Percentiles rank a stretch among this genome's conserved stretches.
phyloP scores from a whole-genome alignment of 2,113 vertebrate genomes.

The Myanophis thanlyinensis region DNA sequence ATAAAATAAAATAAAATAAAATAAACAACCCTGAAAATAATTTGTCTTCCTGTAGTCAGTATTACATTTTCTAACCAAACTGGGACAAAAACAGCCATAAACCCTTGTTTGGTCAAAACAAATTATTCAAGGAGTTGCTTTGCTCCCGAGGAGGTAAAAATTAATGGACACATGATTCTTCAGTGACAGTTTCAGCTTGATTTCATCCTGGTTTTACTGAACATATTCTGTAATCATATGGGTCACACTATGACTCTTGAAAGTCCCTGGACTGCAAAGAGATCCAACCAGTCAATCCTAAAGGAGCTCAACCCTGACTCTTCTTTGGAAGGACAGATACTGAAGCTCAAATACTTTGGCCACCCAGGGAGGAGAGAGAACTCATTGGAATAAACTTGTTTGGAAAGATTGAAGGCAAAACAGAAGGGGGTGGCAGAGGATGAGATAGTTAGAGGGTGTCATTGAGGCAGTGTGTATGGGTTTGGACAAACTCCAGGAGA shows the following conservation, averaged over 20 bases:
- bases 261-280: neutral
- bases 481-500: neutral
- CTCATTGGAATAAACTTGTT: neutral
- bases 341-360: neutral
- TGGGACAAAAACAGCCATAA: neutral
- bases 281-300: neutral
- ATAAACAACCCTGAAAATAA: too few relatives aligned
- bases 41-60: neutral
- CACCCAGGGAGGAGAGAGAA: neutral
- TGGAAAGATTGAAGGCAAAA: neutral
- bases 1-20: too few relatives aligned
- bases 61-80: neutral
- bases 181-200: neutral
- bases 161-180: neutral
- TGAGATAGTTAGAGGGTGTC: neutral
- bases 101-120: neutral
- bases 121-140: neutral
- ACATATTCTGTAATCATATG: neutral
- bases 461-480: neutral
- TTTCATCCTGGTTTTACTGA: neutral
- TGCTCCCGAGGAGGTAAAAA: neutral
- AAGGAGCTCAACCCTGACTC: too few relatives aligned
- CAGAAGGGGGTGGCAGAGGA: neutral
- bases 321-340: neutral
- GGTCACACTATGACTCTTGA: neutral